These are phyloP conservation scores for Pithys albifrons DNA, from an alignment of 2,113 vertebrate species.

Conservation along the genomic window DNA sequence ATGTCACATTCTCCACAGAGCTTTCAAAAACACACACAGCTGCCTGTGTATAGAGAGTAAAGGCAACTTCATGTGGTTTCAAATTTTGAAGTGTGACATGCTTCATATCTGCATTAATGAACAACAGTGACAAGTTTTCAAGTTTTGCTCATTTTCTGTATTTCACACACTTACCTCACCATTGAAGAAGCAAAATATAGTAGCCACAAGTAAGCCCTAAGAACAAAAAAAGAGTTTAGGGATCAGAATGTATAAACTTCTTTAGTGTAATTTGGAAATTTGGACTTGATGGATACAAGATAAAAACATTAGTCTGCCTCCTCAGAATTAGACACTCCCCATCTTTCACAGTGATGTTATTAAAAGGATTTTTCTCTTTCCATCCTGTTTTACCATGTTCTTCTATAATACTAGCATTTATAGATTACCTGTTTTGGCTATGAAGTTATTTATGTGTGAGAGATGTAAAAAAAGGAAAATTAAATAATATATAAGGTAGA, in stretches of 20 bases:
- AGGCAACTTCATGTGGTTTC: not conserved
- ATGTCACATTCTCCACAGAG: not conserved
- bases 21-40: not conserved
- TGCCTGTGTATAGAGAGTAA: not conserved
- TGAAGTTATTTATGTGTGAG: not conserved
- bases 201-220: conserved; percentile 94
- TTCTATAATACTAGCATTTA: not conserved
- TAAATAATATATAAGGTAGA: not conserved
- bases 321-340: not conserved
- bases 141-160: not conserved
- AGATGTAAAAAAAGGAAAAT: not conserved
- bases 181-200: conserved; percentile 99
- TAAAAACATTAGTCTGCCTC: not conserved
- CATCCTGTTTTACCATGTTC: not conserved
- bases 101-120: not conserved
- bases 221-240: conserved; percentile 12
- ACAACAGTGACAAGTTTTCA: not conserved
- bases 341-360: not conserved
- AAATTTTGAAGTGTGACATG: rapidly evolving
- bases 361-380: not conserved
- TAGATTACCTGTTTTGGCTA: not conserved
- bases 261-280: not conserved
- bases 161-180: conserved; percentile 83
- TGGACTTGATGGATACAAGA: not conserved
- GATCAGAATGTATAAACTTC: not conserved